Conservation (phyloP, 2,888 invertebrate genomes). For the Apamea anceps region DNA sequence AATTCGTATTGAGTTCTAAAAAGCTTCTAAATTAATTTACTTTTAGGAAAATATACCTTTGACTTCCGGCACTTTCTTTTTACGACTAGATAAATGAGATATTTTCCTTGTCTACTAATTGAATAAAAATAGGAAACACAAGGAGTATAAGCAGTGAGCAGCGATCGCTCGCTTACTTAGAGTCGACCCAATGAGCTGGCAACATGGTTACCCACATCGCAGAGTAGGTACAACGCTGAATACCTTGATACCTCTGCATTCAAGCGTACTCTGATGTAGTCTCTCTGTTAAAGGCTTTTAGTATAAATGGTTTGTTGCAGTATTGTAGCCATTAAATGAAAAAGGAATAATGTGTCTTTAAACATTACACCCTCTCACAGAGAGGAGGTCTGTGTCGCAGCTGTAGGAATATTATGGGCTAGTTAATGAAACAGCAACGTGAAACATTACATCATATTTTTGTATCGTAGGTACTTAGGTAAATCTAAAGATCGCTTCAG, state of each 20-base stretch:
- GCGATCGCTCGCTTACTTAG: slow-evolving; percentile 35
- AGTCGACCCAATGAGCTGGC: slow-evolving; percentile 44
- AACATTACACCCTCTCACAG: no score
- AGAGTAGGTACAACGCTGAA: slow-evolving; percentile 12
- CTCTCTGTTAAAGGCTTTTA: not conserved
- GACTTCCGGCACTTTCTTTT: not conserved
- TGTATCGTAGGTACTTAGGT: no score
- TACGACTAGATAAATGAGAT: not conserved
- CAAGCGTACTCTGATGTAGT: slow-evolving; percentile 15
- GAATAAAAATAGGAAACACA: slow-evolving; percentile 17
- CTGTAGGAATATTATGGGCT: not conserved
- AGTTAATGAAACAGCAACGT: no score
- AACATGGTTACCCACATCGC: slow-evolving; percentile 27
- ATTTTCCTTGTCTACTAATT: slow-evolving; percentile 15
- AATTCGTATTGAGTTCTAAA: not conserved
- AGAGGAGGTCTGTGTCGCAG: not conserved
- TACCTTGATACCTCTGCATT: slow-evolving; percentile 47
- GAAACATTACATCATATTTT: no score
- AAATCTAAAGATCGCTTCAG: no score
- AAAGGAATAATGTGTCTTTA: not conserved
- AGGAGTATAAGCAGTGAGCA: slow-evolving; percentile 18
- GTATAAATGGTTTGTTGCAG: not conserved
- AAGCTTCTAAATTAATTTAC: not conserved
- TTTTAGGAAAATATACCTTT: not conserved
- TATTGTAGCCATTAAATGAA: not conserved